These are phyloP conservation scores for Acanthurus tractus DNA, from an alignment of 2,797 vertebrate species.

Conservation along the genomic window DNA sequence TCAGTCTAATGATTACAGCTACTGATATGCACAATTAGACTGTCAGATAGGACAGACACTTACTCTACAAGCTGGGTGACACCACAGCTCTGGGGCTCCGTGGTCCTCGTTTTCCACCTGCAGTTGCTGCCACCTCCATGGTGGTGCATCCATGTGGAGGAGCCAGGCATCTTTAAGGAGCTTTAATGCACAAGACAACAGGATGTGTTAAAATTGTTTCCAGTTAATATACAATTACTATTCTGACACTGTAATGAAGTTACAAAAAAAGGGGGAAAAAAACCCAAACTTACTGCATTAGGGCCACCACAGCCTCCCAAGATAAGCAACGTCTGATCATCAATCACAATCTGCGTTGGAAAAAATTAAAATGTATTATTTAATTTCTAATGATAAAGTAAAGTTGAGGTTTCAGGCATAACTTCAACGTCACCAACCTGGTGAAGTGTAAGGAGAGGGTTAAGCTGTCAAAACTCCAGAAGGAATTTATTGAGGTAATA, in stretches of 20 bases:
- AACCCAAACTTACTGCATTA: slow-evolving; percentile 91
- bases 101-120: slow-evolving; percentile 98
- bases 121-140: slow-evolving; percentile 96
- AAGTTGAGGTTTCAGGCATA: background rate
- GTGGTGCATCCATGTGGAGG: slow-evolving; percentile 89
- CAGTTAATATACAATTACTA: background rate
- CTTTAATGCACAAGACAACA: slow-evolving; percentile 72
- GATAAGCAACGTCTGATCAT: slow-evolving; percentile 93
- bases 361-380: slow-evolving; percentile 10
- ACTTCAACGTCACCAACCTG: background rate
- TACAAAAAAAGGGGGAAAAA: background rate
- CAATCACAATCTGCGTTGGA: slow-evolving; percentile 92
- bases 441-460: background rate
- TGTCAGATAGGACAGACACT: slow-evolving; percentile 26
- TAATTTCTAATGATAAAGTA: background rate
- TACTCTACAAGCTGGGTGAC: slow-evolving; percentile 97
- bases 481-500: no score
- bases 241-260: background rate
- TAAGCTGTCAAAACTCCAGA: background rate
- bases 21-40: background rate
- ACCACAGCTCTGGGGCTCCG: slow-evolving; percentile 96
- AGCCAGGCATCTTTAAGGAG: slow-evolving; percentile 98
- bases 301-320: slow-evolving; percentile 97
- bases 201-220: rapidly evolving
- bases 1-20: background rate